Conservation (phyloP, 2,113 vertebrate genomes). For the Aplodontia rufa region DNA sequence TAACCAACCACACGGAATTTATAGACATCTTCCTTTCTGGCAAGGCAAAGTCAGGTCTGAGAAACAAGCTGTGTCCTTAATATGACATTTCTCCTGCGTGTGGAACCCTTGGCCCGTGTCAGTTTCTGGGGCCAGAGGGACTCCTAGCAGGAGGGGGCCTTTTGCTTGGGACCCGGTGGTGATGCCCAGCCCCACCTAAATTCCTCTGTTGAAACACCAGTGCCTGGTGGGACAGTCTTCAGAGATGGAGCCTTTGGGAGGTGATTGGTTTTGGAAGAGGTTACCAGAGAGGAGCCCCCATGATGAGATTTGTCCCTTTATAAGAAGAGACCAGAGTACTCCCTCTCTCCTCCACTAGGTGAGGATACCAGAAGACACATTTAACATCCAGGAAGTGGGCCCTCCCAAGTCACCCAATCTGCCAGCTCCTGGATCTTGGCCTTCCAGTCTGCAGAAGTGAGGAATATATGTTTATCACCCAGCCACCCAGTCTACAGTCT, state of each 20-base stretch:
- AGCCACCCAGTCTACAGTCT: not conserved
- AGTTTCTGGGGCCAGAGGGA: not conserved
- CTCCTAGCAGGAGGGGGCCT: not conserved
- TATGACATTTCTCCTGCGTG: not conserved
- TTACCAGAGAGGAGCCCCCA: not conserved
- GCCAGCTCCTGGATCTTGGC: not conserved
- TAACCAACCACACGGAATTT: not conserved
- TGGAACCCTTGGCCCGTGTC: not conserved
- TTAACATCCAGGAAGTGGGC: not conserved
- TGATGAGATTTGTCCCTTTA: not conserved
- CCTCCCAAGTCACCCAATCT: not conserved
- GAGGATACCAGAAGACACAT: not conserved
- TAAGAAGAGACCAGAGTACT: not conserved
- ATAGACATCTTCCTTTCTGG: not conserved
- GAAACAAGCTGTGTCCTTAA: not conserved
- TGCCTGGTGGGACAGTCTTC: not conserved
- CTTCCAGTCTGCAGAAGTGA: not conserved
- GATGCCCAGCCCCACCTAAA: no score
- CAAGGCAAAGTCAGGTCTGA: not conserved
- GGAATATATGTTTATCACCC: not conserved
- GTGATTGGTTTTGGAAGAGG: not conserved
- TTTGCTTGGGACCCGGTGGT: not conserved
- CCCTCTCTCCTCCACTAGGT: no score
- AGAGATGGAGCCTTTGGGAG: not conserved
- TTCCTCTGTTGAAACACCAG: not conserved